Base-by-base conservation (phyloP, 2,797 vertebrate genomes). In the Knipowitschia caucasica region DNA sequence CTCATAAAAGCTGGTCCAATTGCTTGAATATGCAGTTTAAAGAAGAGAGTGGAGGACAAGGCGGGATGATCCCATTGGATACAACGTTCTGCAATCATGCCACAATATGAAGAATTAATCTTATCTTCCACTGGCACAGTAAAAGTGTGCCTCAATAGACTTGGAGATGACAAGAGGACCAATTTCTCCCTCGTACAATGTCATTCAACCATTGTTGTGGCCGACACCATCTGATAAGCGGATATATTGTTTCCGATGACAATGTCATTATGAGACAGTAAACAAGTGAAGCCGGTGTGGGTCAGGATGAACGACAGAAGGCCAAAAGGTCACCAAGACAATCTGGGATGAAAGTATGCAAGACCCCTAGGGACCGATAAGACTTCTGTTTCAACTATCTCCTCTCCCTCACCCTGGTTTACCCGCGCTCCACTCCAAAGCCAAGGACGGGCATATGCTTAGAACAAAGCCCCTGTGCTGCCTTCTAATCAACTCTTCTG, bases 1-100 rank as follows among this genome's bases (percentile, higher is more conserved):
- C 59, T 64, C 33, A 67, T n/a, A 69, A 75, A 73, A 77, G 54
- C 55, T 38, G 43, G 23, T 57, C 64, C 81, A 85, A 86, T 77
- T 24, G 77, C 70, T 85, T 89, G 82, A 89, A 82, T 85, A 70
- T 64, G 88, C 90, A 90, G 77, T 87, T 87, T 80, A 75, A 81
- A 77, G 80, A 70, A 6, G 18, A 38, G 23, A 20, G 34, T 33
- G 56, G n/a, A 17, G 25, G 62, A 80, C 77, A 86, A 82, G n/a
- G n/a, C n/a, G n/a, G n/a, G n/a, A n/a, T n/a, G n/a, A n/a, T n/a
- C n/a, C n/a, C 84, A 89, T 88, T 81, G 84, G 83, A 83, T 83
- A 87, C 83, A 86, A 81, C 80, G 81, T 84, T 87, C 71, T 17
- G 69, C 89, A 87, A 87, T 91, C 89, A 85, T 74, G 49, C 60